Percentiles rank a stretch among this genome's conserved stretches.
phyloP scores from a whole-genome alignment of 2,797 vertebrate species.

The Glyptemys insculpta region DNA sequence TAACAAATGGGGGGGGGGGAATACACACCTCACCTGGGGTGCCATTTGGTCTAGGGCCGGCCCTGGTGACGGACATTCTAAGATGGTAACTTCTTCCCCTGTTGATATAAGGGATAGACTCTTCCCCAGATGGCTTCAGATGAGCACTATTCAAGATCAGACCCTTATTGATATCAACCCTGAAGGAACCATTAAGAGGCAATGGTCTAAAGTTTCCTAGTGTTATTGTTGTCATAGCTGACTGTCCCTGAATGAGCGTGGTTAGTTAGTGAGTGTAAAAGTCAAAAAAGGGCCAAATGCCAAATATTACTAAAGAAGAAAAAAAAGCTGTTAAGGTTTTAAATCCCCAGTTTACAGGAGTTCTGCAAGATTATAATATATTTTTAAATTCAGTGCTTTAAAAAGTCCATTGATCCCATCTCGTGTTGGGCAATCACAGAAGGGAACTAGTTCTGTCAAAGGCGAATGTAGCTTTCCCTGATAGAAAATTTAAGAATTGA shows the following conservation, averaged over 20 bases:
- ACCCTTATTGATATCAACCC: constrained; percentile 1
- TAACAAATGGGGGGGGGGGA: too few species aligned
- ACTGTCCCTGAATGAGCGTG: background rate
- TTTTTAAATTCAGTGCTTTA: background rate
- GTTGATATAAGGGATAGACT: too few species aligned
- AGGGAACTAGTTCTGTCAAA: background rate
- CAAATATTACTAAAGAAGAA: background rate
- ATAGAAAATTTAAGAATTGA: too few species aligned
- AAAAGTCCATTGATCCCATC: background rate
- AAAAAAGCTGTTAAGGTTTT: background rate
- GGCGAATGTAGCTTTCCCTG: background rate
- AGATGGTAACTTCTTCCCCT: too few species aligned
- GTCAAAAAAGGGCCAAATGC: background rate
- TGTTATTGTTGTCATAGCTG: constrained; percentile 25
- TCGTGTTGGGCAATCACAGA: background rate
- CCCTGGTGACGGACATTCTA: too few species aligned
- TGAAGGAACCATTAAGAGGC: constrained; percentile 32
- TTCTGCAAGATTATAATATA: too few species aligned
- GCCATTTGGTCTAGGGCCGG: too few species aligned
- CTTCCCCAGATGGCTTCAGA: too few species aligned
- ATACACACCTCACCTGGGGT: too few species aligned
- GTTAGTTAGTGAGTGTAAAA: background rate
- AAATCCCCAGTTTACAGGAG: too few species aligned
- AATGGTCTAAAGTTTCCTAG: constrained; percentile 3
- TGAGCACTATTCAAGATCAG: background rate